Percentiles rank a stretch among this genome's conserved stretches.
phyloP scores from a whole-genome alignment of 2,888 invertebrate genomes.

The Eristalinus sepulchralis region DNA sequence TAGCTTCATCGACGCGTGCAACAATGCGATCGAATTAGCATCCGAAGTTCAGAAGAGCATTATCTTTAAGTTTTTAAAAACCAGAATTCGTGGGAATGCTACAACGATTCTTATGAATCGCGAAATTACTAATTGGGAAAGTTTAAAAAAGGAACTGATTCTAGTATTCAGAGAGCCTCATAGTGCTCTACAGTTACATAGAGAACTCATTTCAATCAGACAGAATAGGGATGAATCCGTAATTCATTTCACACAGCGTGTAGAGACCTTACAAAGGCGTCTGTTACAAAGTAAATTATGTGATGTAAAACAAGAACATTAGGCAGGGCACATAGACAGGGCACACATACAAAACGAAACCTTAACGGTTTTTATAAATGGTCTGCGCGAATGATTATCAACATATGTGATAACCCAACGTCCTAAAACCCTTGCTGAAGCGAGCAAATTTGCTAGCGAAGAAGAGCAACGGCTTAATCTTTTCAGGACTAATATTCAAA shows the following conservation, averaged over 20 bases:
- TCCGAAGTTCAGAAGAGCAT: neutral
- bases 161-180: slow-evolving; percentile 5
- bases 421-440: slow-evolving; percentile 7
- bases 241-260: neutral
- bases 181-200: slow-evolving; percentile 2
- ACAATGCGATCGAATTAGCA: slow-evolving; percentile 12
- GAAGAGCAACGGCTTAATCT: slow-evolving; percentile 10
- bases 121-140: neutral
- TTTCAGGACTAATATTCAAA: slow-evolving; percentile 9
- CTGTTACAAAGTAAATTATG: neutral
- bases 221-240: slow-evolving; percentile 8
- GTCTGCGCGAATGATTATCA: neutral
- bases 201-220: slow-evolving; percentile 3
- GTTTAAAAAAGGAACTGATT: neutral
- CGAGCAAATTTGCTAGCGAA: slow-evolving; percentile 18
- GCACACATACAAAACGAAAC: slow-evolving; percentile 15
- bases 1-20: slow-evolving; percentile 6
- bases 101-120: slow-evolving; percentile 7
- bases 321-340: slow-evolving; percentile 1
- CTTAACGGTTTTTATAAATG: slow-evolving; percentile 14
- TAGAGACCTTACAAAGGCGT: slow-evolving; percentile 12
- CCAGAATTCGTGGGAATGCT: neutral
- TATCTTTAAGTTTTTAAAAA: neutral
- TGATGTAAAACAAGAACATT: neutral
- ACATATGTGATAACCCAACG: neutral